phyloP scores from a whole-genome alignment of 2,113 vertebrate species.

The Mirza zaza region DNA sequence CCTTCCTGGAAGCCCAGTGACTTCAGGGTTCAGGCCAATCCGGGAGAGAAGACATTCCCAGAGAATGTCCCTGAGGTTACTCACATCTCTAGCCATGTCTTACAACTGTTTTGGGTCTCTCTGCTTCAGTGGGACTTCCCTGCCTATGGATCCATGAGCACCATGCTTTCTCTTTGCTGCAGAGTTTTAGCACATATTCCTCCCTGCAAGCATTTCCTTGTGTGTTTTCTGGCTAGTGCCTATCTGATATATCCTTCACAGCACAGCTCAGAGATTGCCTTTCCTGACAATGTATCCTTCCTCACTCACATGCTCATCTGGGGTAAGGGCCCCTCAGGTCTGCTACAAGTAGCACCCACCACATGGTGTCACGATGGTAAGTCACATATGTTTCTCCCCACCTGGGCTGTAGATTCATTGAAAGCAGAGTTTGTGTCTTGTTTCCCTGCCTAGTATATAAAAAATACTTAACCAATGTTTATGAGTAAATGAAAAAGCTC shows the following conservation, averaged over 20 bases:
- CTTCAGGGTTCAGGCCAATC: background rate
- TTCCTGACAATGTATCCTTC: background rate
- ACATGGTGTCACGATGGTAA: too few relatives aligned
- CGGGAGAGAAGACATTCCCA: background rate
- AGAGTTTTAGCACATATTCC: background rate
- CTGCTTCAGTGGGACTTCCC: rapidly evolving
- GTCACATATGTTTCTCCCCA: background rate
- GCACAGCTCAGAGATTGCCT: background rate
- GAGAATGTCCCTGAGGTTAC: too few relatives aligned
- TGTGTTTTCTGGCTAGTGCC: background rate
- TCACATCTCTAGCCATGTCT: background rate
- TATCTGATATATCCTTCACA: background rate
- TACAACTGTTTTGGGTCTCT: rapidly evolving
- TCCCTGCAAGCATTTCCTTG: background rate
- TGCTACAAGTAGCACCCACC: background rate
- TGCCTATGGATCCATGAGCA: background rate
- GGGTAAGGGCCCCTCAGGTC: background rate
- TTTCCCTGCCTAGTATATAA: background rate
- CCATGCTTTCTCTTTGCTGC: background rate
- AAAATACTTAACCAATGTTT: background rate
- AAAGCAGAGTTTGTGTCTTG: background rate
- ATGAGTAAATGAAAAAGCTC: background rate
- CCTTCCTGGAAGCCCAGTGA: background rate
- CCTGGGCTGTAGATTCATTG: background rate
- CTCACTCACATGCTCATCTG: background rate